phyloP scores from a whole-genome alignment of 2,113 vertebrate genomes.

The Forbesichthys agassizii region DNA sequence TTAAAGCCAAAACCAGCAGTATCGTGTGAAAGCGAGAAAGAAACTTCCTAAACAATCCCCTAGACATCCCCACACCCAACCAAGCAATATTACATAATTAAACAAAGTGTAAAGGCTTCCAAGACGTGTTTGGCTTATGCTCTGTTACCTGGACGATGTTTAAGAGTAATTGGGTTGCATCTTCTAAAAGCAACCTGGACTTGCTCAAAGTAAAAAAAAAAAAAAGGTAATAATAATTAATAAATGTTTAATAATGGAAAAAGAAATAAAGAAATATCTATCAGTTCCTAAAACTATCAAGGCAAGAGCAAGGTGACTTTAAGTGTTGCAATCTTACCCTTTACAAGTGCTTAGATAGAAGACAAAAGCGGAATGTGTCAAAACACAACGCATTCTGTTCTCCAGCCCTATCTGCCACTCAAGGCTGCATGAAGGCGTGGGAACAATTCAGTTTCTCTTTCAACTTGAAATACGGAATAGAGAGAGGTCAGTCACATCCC shows the following conservation, averaged over 20 bases:
- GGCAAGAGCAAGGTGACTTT: neutral
- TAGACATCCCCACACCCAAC: conserved; percentile 7
- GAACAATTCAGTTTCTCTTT: neutral
- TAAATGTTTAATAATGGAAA: neutral
- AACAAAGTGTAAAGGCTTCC: neutral
- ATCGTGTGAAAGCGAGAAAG: conserved; percentile 16
- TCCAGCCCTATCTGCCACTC: no score
- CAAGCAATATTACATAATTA: conserved; percentile 17
- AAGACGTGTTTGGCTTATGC: conserved; percentile 21
- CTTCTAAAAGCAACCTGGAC: conserved; percentile 1
- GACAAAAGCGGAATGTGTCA: no score
- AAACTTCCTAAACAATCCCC: conserved; percentile 6
- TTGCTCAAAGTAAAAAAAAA: neutral
- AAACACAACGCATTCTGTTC: no score
- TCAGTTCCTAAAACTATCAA: neutral
- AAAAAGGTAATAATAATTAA: no score
- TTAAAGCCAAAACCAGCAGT: conserved; percentile 11
- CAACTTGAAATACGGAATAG: neutral
- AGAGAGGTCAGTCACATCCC: neutral
- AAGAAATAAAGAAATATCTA: neutral
- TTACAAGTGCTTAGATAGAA: neutral
- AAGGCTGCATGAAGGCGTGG: no score
- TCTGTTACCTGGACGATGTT: neutral
- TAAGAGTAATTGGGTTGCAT: neutral
- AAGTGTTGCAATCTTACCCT: neutral